Evolutionary conservation across 64 coral and sea anemone species (phyloP), one percentile per base, ranked within the genome.

Genomic region (Hydrozoanthus tunicans): DNA sequence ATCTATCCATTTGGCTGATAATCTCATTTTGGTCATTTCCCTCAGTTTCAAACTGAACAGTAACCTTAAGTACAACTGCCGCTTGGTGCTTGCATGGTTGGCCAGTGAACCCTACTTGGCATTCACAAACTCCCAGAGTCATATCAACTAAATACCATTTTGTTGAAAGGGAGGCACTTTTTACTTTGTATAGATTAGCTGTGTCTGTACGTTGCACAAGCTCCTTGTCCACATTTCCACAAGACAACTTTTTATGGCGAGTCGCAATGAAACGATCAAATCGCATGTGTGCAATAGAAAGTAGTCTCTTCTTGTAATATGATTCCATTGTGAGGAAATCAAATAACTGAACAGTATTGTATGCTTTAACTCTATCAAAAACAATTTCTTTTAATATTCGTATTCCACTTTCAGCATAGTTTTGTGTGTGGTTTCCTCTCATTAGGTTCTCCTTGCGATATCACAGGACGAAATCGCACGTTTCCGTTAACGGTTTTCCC

Each of bases 311-410:
- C 52, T 80, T 80, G 12, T 80, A 61, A 61, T 60, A 80, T 56
- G 86, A 60, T 58, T 80, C 78, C 56, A 80, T 80, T 32, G 78
- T 80, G n/a, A 80, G 59, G 57, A 80, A 80, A 53, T 80, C 56
- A 60, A 80, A 80, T 12, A 80, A 54, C 52, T 80, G 78, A 56
- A 80, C 52, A 1, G 52, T 56, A 80, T 80, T 25, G 79, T 64
- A 82, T 64, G 27, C 79, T 51, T 64, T 64, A 4, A 64, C 26
- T 43, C 79, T 58, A 56, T 81, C 60, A 51, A 82, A 82, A 62
- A 82, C 79, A 62, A 82, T 82, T 32, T 82, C 60, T 60, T 82
- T 65, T n/a, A 82, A 58, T n/a, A 65, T 82, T 6, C 24, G 23
- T 64, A 64, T 82, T 26, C 61, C 79, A 82, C 56, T 58, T 58